Percentiles rank a stretch among this genome's conserved stretches.
Conservation (phyloP, 2,113 vertebrate genomes). For the Vombatus ursinus region DNA sequence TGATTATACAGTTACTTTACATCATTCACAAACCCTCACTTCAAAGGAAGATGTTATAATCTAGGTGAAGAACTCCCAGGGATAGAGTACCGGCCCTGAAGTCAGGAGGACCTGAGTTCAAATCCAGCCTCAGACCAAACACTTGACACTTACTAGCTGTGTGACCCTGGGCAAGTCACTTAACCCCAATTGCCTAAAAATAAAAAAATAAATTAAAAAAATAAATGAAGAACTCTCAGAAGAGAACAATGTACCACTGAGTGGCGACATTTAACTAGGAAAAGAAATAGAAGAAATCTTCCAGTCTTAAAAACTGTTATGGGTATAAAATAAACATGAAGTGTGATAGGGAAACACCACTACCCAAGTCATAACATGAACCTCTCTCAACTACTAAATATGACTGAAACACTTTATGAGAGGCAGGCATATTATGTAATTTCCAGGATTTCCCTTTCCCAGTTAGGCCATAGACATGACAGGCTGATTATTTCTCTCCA, state of each 20-base stretch:
- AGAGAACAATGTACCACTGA: slow-evolving; percentile 5
- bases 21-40: slow-evolving; percentile 20
- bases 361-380: background rate
- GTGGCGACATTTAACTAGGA: slow-evolving; percentile 34
- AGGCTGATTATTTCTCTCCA: background rate
- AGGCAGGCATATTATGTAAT: background rate
- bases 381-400: background rate
- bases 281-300: slow-evolving; percentile 45
- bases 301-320: slow-evolving; percentile 21
- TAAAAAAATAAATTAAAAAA: too few relatives aligned
- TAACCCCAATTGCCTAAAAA: too few relatives aligned
- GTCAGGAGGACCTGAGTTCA: too few relatives aligned
- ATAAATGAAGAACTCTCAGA: slow-evolving; percentile 44
- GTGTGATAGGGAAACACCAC: background rate
- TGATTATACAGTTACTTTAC: slow-evolving; percentile 54
- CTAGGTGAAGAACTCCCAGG: slow-evolving; percentile 33
- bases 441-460: background rate
- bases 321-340: slow-evolving; percentile 29
- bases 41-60: slow-evolving; percentile 43
- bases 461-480: background rate
- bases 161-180: too few relatives aligned
- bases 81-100: too few relatives aligned
- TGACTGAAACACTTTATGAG: background rate
- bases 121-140: too few relatives aligned
- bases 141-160: too few relatives aligned